Percentiles rank a stretch among this genome's conserved stretches.
Conservation (phyloP, 2,888 invertebrate species). For the Alcis repandata region DNA sequence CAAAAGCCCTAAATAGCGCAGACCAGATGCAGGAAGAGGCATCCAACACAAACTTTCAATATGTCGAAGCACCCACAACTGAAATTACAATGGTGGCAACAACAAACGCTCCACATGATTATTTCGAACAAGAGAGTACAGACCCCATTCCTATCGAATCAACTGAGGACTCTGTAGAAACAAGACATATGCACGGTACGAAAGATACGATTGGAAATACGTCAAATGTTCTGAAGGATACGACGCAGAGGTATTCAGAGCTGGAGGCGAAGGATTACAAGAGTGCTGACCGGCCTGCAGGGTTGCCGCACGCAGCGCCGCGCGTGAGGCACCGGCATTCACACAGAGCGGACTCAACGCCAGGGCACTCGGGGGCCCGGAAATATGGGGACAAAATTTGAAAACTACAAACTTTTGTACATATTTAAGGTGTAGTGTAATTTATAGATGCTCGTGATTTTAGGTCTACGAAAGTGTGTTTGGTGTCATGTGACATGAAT, state of each 20-base stretch:
- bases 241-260: conserved; percentile 57
- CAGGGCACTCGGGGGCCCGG: conserved; percentile 61
- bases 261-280: conserved; percentile 47
- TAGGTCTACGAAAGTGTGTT: conserved; percentile 56
- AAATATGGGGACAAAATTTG: conserved; percentile 80
- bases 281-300: conserved; percentile 48
- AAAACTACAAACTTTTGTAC: conserved; percentile 40
- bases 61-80: conserved; percentile 70
- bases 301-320: conserved; percentile 37
- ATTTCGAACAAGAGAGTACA: conserved; percentile 49
- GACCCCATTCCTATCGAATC: conserved; percentile 57
- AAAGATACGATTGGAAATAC: conserved; percentile 45
- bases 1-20: conserved; percentile 70
- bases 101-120: conserved; percentile 54
- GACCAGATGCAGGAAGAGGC: conserved; percentile 69
- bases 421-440: conserved; percentile 50
- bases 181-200: conserved; percentile 47
- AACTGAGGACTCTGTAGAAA: conserved; percentile 49
- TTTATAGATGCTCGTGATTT: conserved; percentile 59
- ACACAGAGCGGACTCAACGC: conserved; percentile 52
- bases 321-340: conserved; percentile 50
- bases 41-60: conserved; percentile 76
- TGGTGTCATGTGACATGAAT: conserved; percentile 55
- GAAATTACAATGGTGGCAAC: conserved; percentile 57
- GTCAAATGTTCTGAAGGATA: conserved; percentile 47